Base-by-base conservation (phyloP, 2,888 invertebrate species). In the Schizaphis graminum region DNA sequence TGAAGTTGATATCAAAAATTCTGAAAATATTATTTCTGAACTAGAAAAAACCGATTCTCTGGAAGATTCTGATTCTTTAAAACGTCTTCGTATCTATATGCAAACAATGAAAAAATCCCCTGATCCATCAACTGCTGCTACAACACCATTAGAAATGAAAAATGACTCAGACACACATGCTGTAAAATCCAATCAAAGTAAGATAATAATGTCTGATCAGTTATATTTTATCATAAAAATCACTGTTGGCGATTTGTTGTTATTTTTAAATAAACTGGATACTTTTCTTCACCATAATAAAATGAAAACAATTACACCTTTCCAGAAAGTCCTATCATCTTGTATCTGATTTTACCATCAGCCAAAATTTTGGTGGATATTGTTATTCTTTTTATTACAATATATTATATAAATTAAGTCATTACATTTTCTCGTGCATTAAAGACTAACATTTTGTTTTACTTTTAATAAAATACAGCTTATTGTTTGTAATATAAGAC, bases 261-360 rank as follows among this genome's bases (percentile, higher is more conserved):
- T 94, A 93, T 94, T 94, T 94, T 90, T 94, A 94, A 94, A 94
- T 94, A 94, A 94, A 94, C 57, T 90, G 86, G 53, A 91, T 61
- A 28, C 28, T 67, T 49, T 91, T 57, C 61, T 94, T 41, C 24
- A 67, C 85, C 90, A 61, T 41, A 94, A 67, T 84, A 90, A 85
- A 90, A 90, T 89, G 41, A 94, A 94, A 41, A 49, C 44, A 90
- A 90, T 94, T 91, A 61, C 47, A 94, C 90, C 90, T 41, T 90
- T 90, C 86, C 89, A 90, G 10, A 56, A 77, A 84, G 61, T 94
- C 90, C 93, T 94, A 49, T 93, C 10, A 93, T 93, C 41, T 94
- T 91, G 47, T 67, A 10, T 88, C 41, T 77, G 41, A 88, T 44
- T 77, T 87, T 26, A 35, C 21, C 28, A 53, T 28, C 28, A 61